Percentiles rank a stretch among this genome's conserved stretches.
phyloP scores from a whole-genome alignment of 2,888 invertebrate species.

The Globia sparganii region DNA sequence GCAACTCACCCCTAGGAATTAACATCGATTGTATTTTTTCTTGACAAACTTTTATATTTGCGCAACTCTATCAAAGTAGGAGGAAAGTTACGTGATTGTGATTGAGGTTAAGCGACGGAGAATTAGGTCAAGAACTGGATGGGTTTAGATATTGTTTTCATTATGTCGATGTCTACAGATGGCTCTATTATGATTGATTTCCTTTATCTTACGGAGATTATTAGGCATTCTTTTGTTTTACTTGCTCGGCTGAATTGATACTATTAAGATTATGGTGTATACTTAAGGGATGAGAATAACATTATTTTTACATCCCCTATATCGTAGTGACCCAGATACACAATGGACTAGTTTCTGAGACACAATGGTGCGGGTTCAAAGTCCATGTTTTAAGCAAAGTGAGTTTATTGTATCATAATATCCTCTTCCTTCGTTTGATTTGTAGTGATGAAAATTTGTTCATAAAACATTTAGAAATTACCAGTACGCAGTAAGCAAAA shows the following conservation, averaged over 20 bases:
- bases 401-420: not conserved
- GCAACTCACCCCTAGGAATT: conserved; percentile 52
- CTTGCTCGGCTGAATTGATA: not conserved
- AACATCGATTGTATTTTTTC: conserved; percentile 61
- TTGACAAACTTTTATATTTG: conserved; percentile 44
- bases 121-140: conserved; percentile 60
- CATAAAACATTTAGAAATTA: not conserved
- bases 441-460: not conserved
- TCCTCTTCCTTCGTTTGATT: not conserved
- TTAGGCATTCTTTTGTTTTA: conserved; percentile 17
- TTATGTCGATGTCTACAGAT: not conserved
- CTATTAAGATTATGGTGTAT: not conserved
- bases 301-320: not conserved
- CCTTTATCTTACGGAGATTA: conserved; percentile 23
- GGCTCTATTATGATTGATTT: conserved; percentile 34
- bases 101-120: conserved; percentile 44
- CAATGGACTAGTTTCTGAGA: not conserved
- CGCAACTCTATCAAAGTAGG: conserved; percentile 39
- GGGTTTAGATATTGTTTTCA: conserved; percentile 33
- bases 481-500: not conserved
- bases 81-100: conserved; percentile 11
- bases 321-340: conserved; percentile 17
- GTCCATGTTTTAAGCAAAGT: too few species aligned
- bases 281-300: not conserved
- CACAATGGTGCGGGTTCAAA: not conserved